These are phyloP conservation scores for Urocolius indicus DNA, from an alignment of 2,113 vertebrate species.

Conservation along the genomic window DNA sequence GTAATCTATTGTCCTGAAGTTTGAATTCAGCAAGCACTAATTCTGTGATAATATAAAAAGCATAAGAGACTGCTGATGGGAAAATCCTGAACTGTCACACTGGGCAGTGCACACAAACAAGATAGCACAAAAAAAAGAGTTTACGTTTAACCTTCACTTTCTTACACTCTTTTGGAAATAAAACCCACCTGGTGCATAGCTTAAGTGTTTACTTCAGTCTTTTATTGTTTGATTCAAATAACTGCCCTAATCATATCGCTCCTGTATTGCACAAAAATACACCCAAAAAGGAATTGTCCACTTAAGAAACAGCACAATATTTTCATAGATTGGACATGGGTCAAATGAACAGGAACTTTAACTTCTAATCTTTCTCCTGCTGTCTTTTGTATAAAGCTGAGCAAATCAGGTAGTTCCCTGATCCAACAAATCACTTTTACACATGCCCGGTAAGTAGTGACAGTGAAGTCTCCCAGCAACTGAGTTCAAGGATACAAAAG, in stretches of 20 bases:
- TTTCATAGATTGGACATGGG: not conserved
- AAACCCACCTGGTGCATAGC: constrained; percentile 49
- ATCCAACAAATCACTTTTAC: not conserved
- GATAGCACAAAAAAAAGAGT: not conserved
- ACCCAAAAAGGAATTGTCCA: not conserved
- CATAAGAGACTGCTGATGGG: not conserved
- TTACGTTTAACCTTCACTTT: constrained; percentile 25
- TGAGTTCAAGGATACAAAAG: not conserved
- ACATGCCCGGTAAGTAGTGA: not conserved
- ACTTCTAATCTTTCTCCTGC: not conserved
- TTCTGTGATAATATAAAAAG: constrained; percentile 43
- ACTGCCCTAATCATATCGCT: not conserved
- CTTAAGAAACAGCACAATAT: not conserved
- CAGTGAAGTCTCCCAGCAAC: not conserved
- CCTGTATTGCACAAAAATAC: constrained; percentile 30
- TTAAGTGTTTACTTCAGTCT: constrained; percentile 21
- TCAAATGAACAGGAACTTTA: not conserved
- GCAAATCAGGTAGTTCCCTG: not conserved
- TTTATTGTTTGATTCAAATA: not conserved
- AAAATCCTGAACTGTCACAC: constrained; percentile 40
- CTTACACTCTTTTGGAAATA: constrained; percentile 34
- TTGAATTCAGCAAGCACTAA: constrained; percentile 30
- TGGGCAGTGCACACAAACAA: constrained; percentile 43
- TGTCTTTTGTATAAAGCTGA: not conserved
- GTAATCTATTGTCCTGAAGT: constrained; percentile 11